Evolutionary conservation across 2,797 vertebrate genomes (phyloP).

Genomic region (Hippoglossus hippoglossus): DNA sequence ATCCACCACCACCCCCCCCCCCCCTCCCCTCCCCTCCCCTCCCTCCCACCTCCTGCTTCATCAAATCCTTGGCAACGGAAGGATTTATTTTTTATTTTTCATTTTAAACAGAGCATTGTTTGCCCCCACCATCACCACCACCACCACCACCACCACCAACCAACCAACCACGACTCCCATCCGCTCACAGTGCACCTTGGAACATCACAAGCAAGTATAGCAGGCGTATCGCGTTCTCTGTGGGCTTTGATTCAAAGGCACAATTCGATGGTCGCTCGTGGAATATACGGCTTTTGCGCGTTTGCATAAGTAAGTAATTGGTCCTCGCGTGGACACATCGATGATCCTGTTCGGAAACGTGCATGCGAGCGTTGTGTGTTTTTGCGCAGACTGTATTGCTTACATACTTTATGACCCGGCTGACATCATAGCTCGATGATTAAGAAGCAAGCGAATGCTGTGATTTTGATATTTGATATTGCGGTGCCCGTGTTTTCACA

Average conservation of each 20-base stretch:
- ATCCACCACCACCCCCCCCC: slow-evolving; percentile 31
- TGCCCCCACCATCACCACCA: background rate
- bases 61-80: slow-evolving; percentile 72
- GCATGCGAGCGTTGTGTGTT: slow-evolving; percentile 30
- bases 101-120: slow-evolving; percentile 36
- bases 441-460: slow-evolving; percentile 54
- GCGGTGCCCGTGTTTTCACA: slow-evolving; percentile 66
- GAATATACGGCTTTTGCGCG: slow-evolving; percentile 65
- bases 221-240: slow-evolving; percentile 66
- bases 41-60: slow-evolving; percentile 30
- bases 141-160: too few species aligned
- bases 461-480: slow-evolving; percentile 71
- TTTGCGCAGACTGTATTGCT: slow-evolving; percentile 58
- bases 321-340: slow-evolving; percentile 46
- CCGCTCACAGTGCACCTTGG: slow-evolving; percentile 51
- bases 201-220: slow-evolving; percentile 54
- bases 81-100: slow-evolving; percentile 65
- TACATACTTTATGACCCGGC: slow-evolving; percentile 63
- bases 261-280: slow-evolving; percentile 44
- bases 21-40: background rate
- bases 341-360: slow-evolving; percentile 27
- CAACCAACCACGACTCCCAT: slow-evolving; percentile 18
- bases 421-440: slow-evolving; percentile 69
- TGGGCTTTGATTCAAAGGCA: slow-evolving; percentile 58
- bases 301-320: slow-evolving; percentile 57